A percentile compares a stretch with the other conserved stretches of the same genome.
These are phyloP conservation scores for Sander lucioperca DNA, from an alignment of 2,113 vertebrate species.

Conservation along the genomic window DNA sequence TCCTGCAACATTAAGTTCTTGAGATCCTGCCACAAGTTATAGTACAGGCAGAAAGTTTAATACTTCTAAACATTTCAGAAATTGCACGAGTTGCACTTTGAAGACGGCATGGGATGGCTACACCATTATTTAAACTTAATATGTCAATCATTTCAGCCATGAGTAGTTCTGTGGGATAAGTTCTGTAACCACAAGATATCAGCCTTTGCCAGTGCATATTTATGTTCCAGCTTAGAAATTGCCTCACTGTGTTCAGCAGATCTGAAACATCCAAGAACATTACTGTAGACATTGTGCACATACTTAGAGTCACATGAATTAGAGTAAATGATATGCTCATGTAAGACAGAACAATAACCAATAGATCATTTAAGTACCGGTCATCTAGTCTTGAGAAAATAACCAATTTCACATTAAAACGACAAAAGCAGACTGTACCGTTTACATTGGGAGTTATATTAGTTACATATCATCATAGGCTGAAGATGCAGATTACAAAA, in stretches of 20 bases:
- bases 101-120: conserved; percentile 64
- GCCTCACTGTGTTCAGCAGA: conserved; percentile 46
- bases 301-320: conserved; percentile 3
- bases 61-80: conserved; percentile 72
- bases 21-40: conserved; percentile 36
- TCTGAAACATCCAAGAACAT: conserved; percentile 42
- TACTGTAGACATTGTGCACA: conserved; percentile 17
- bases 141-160: conserved; percentile 80
- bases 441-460: background rate
- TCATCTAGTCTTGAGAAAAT: conserved; percentile 9
- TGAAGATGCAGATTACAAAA: conserved; percentile 1
- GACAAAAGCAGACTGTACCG: background rate
- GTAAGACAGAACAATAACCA: conserved; percentile 28
- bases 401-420: background rate
- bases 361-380: background rate
- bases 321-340: conserved; percentile 9
- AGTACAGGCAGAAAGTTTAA: conserved; percentile 36
- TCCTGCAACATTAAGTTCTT: conserved; percentile 7
- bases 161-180: conserved; percentile 70
- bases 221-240: conserved; percentile 70
- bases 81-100: conserved; percentile 78
- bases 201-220: conserved; percentile 78
- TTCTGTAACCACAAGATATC: conserved; percentile 76
- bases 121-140: conserved; percentile 82
- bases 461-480: background rate